These are phyloP conservation scores for Ceuthmochares aereus DNA, from an alignment of 2,113 vertebrate species.

Conservation along the genomic window DNA sequence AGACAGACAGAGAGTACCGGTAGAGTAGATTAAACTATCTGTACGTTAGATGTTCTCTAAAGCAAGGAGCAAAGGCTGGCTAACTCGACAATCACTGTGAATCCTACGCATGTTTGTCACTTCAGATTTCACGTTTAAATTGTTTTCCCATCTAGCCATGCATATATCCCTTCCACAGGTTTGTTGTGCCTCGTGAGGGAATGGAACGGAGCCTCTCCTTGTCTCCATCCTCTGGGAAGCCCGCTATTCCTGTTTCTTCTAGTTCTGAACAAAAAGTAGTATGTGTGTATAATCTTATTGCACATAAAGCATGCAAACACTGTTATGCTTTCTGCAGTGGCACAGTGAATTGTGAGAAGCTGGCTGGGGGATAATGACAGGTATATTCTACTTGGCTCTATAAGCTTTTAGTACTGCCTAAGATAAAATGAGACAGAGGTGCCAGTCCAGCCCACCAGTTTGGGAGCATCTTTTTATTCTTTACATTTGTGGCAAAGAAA, in stretches of 20 bases:
- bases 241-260: constrained; percentile 18
- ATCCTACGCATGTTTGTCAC: background rate
- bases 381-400: background rate
- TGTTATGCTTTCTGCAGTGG: background rate
- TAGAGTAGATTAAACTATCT: background rate
- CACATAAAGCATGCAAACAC: background rate
- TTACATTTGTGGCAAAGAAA: background rate
- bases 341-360: background rate
- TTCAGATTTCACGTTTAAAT: background rate
- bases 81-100: background rate
- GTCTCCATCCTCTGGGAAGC: background rate
- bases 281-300: background rate
- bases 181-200: background rate
- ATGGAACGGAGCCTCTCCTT: background rate
- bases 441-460: background rate
- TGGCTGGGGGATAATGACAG: background rate
- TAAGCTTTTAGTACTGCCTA: background rate
- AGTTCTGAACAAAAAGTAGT: background rate
- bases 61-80: background rate
- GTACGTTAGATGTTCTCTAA: background rate
- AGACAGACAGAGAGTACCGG: background rate
- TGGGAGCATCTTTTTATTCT: background rate
- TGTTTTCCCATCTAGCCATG: background rate
- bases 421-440: background rate
- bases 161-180: background rate